Evolutionary conservation across 2,888 invertebrate genomes (phyloP), one percentile per base, ranked within the genome.

Genomic region (Boloria euphrosyne): DNA sequence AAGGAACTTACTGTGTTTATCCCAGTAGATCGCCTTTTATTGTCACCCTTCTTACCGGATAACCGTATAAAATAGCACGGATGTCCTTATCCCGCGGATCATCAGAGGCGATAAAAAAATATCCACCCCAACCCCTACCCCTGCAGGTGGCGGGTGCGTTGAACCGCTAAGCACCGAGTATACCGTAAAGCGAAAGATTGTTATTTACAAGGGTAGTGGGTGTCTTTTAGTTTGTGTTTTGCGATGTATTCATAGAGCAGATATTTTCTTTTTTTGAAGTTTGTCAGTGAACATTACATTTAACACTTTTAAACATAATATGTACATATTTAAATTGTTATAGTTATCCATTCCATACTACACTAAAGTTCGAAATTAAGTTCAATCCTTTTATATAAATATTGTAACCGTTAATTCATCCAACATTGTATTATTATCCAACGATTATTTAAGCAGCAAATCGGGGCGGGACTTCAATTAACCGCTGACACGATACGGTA

Each of bases 81-180:
- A 87, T 87, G 83, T 85, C 84, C 86, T 85, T 82, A 85, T 84
- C 83, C 79, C 80, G 78, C 75, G 82, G 80, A 80, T 85, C 81
- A 81, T 76, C 77, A 80, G 75, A 76, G 78, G 78, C 79, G 80
- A 82, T 73, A 73, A 72, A 82, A 84, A 83, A 83, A 82, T 80
- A 76, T 68, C 64, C 71, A 69, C 70, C 75, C 66, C 69, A 16
- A 55, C 68, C 73, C 73, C 69, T 71, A 65, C 62, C 70, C 65
- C 64, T 62, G 68, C 58, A 58, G 69, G 50, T 58, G 65, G 60
- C 66, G 64, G 70, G 72, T 72, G 72, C 58, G 66, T 71, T 68
- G 71, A 72, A 71, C 71, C 69, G 65, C 66, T 70, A 66, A 69
- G 71, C 70, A 65, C 57, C 57, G 65, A 68, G 66, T 66, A 68